Evolutionary conservation across 2,797 vertebrate species (phyloP).

Genomic region (Toxotes lorentzi): DNA sequence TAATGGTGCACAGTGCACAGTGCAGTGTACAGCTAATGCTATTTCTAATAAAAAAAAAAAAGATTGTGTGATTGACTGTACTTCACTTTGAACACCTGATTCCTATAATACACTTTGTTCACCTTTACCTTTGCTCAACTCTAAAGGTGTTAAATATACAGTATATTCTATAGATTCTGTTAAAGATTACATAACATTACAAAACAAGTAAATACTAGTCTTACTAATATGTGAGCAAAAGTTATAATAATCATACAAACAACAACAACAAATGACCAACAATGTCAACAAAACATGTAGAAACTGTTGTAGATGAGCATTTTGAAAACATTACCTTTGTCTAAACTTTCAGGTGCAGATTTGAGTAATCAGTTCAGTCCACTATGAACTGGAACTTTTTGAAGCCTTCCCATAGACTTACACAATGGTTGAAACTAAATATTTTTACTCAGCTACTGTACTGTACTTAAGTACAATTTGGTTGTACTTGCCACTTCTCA

Average conservation of each 20-base stretch:
- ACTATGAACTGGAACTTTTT: too few species aligned
- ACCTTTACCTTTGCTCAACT: background rate
- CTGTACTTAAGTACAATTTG: too few species aligned
- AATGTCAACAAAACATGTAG: background rate
- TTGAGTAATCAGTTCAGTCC: too few species aligned
- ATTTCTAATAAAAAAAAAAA: conserved; percentile 78
- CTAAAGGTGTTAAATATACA: background rate
- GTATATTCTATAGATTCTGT: too few species aligned
- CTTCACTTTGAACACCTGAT: conserved; percentile 11
- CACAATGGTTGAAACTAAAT: background rate
- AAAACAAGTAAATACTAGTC: background rate
- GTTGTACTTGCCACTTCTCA: too few species aligned
- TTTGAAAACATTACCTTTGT: background rate
- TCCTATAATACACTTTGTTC: background rate
- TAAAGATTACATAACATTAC: background rate
- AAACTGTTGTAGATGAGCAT: background rate
- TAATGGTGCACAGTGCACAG: conserved; percentile 75
- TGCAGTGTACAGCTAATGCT: conserved; percentile 82
- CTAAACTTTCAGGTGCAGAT: background rate
- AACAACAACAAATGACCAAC: too few species aligned
- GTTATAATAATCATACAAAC: background rate
- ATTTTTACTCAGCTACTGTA: too few species aligned
- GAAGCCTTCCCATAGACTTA: background rate
- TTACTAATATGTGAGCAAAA: background rate
- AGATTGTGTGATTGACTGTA: conserved; percentile 26